phyloP scores from a whole-genome alignment of 2,797 vertebrate species.

The Platyrinchus mystaceus region DNA sequence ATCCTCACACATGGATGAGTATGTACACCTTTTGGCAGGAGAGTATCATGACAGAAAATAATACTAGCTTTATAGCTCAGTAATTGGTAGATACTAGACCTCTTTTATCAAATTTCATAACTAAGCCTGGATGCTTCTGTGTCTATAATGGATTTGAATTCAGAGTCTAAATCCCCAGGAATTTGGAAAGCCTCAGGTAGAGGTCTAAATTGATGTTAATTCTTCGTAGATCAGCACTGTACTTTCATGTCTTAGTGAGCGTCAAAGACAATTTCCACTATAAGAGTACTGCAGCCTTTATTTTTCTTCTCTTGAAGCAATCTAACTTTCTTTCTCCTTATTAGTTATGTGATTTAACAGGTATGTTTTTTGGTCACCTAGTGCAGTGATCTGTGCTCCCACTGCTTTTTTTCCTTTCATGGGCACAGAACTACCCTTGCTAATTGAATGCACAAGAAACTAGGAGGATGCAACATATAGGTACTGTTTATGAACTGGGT shows the following conservation, averaged over 20 bases:
- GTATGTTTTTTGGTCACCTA: neutral
- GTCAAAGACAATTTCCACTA: neutral
- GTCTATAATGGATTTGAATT: neutral
- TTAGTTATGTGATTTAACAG: neutral
- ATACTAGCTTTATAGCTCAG: neutral
- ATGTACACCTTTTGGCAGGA: neutral
- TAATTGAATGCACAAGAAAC: neutral
- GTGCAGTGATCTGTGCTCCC: neutral
- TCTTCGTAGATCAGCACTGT: neutral
- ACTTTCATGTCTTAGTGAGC: neutral
- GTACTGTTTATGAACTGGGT: neutral
- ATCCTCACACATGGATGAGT: neutral
- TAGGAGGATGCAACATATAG: neutral
- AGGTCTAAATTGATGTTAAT: neutral
- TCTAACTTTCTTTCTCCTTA: neutral
- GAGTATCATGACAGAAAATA: neutral
- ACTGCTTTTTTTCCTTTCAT: neutral
- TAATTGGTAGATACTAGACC: neutral
- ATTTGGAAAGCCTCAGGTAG: neutral
- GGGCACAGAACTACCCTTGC: neutral
- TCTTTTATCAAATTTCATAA: neutral
- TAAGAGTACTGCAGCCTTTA: neutral
- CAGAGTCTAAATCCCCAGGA: neutral
- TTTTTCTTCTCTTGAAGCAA: neutral
- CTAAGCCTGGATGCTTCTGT: neutral